phyloP scores from a whole-genome alignment of 1,140 invertebrate genomes.

The Orchesella cincta region DNA sequence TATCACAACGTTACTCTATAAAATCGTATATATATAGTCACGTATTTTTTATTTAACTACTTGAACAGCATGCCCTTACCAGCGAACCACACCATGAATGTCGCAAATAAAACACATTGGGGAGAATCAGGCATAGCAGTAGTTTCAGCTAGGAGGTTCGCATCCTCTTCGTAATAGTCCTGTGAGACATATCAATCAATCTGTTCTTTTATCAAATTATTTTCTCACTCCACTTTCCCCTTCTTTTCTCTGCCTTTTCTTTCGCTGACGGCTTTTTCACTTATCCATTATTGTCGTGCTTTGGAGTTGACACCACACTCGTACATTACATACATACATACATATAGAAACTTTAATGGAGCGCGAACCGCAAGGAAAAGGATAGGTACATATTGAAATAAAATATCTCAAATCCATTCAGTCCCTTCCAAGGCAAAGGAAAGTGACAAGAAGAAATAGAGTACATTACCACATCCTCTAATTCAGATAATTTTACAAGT shows the following conservation, averaged over 20 bases:
- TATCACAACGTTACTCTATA: neutral
- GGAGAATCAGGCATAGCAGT: slow-evolving; percentile 66
- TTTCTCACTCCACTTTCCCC: slow-evolving; percentile 9
- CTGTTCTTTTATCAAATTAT: slow-evolving; percentile 29
- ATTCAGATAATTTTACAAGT: too few relatives aligned
- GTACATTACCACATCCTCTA: too few relatives aligned
- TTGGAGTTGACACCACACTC: neutral
- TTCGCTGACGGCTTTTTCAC: slow-evolving; percentile 8
- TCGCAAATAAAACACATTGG: slow-evolving; percentile 85
- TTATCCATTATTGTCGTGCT: slow-evolving; percentile 18
- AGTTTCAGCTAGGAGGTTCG: slow-evolving; percentile 47
- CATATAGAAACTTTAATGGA: too few relatives aligned
- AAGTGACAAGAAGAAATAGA: too few relatives aligned
- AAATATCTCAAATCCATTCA: too few relatives aligned
- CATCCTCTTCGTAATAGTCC: slow-evolving; percentile 67
- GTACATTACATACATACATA: neutral
- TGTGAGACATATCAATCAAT: slow-evolving; percentile 41
- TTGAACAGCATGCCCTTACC: slow-evolving; percentile 57
- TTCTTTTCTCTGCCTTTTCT: neutral
- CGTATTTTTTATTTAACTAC: neutral
- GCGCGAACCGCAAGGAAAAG: neutral
- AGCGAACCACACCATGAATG: slow-evolving; percentile 91
- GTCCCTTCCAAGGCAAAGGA: too few relatives aligned
- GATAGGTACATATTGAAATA: neutral
- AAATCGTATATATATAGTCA: neutral